phyloP scores from a whole-genome alignment of 2,797 vertebrate genomes.

The Sebastes itinus region DNA sequence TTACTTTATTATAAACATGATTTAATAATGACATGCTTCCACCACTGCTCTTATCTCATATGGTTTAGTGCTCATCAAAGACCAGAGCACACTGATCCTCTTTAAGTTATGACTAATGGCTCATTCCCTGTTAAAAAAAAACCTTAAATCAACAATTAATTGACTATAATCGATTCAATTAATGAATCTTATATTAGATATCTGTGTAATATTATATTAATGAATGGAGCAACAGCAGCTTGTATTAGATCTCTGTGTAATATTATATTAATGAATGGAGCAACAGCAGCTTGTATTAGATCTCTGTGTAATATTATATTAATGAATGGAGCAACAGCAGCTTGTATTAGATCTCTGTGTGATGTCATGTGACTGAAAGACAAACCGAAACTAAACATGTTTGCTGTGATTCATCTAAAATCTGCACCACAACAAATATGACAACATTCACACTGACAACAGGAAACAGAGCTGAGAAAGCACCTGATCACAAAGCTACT shows the following conservation, averaged over 20 bases:
- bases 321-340: background rate
- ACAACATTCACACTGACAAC: background rate
- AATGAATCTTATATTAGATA: accelerated
- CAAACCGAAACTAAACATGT: background rate
- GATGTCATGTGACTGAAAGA: background rate
- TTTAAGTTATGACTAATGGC: background rate
- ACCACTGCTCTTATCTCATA: no score
- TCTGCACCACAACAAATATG: background rate
- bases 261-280: no score
- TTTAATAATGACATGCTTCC: no score
- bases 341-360: background rate
- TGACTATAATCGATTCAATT: no score
- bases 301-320: accelerated
- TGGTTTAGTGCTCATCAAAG: background rate
- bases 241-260: no score
- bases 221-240: no score
- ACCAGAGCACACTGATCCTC: background rate
- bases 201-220: no score
- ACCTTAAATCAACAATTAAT: no score
- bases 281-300: no score
- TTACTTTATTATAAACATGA: no score
- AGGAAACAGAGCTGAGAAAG: background rate
- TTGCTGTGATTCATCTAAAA: background rate
- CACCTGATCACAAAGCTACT: background rate
- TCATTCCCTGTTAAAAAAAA: background rate